These are phyloP conservation scores for Brachycybe producta DNA, from an alignment of 2,888 invertebrate species.

Conservation along the genomic window DNA sequence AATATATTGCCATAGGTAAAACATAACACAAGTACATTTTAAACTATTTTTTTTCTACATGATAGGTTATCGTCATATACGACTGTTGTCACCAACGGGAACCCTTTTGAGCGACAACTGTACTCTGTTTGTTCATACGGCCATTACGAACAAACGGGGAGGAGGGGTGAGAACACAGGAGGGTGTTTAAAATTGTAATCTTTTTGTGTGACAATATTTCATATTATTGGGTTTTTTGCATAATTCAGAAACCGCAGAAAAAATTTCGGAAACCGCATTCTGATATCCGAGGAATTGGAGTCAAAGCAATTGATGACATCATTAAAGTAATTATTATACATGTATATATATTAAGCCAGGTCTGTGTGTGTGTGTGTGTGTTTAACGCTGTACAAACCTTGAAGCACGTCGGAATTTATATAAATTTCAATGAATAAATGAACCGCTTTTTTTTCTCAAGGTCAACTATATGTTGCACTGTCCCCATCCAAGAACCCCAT, in stretches of 20 bases:
- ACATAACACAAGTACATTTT: too few relatives aligned
- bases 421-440: too few relatives aligned
- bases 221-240: neutral
- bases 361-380: too few relatives aligned
- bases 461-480: too few relatives aligned
- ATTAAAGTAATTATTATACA: slow-evolving; percentile 37
- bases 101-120: slow-evolving; percentile 40
- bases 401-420: too few relatives aligned
- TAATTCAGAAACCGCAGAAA: slow-evolving; percentile 21
- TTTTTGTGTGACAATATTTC: slow-evolving; percentile 1
- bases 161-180: slow-evolving; percentile 35
- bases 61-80: slow-evolving; percentile 43
- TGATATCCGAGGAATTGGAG: slow-evolving; percentile 38
- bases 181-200: slow-evolving; percentile 12
- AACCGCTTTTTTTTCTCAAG: too few relatives aligned
- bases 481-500: too few relatives aligned
- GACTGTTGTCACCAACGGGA: slow-evolving; percentile 40
- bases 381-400: too few relatives aligned
- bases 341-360: too few relatives aligned
- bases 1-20: too few relatives aligned
- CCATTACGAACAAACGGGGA: slow-evolving; percentile 42
- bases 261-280: slow-evolving; percentile 35
- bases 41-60: slow-evolving; percentile 10
- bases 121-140: slow-evolving; percentile 44
- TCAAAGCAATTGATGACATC: slow-evolving; percentile 41